Evolutionary conservation across 2,797 vertebrate species (phyloP), one percentile per base, ranked within the genome.

Genomic region (Etheostoma nigrum): DNA sequence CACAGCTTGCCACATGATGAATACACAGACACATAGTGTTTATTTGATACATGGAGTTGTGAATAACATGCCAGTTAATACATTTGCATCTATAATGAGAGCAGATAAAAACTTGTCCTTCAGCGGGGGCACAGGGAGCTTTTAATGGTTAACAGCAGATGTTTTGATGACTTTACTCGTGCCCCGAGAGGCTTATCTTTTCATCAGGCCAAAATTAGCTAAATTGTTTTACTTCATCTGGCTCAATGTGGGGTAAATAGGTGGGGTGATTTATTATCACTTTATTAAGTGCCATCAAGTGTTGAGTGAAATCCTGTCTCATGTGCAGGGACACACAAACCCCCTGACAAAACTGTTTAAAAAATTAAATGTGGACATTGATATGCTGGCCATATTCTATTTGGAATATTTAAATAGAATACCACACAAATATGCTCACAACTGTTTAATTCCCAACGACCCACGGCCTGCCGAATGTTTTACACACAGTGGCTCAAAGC

Each of bases 71-170:
- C 49, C 49, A 53, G 58, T 57, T 61, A 21, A 65, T 61, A 66
- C 44, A 54, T 79, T 75, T 81, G 76, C 67, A 70, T 65, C 54
- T 58, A 30, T 74, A 69, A 76, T 74, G 45, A 81, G 51, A 61
- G 51, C 52, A 73, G 40, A 83, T 78, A 79, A 85, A 84, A 83
- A 67, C 60, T 75, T 21, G 27, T 48, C 75, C 58, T 81, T 59
- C 74, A 86, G 70, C 61, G 42, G 78, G 76, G 76, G 49, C 55
- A 72, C 51, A 21, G 63, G 78, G 66, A 75, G 79, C 47, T 62
- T 76, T 84, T 89, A 82, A 90, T 81, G 78, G 74, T 83, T 83
- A 86, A 76, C 77, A 84, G 72, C 86, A 89, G 86, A 88, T 88
- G 79, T 83, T 85, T 83, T 77, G 67, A 89, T 78, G 88, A 82